phyloP scores from a whole-genome alignment of 2,797 vertebrate species.

The Clarias laeviceps region DNA sequence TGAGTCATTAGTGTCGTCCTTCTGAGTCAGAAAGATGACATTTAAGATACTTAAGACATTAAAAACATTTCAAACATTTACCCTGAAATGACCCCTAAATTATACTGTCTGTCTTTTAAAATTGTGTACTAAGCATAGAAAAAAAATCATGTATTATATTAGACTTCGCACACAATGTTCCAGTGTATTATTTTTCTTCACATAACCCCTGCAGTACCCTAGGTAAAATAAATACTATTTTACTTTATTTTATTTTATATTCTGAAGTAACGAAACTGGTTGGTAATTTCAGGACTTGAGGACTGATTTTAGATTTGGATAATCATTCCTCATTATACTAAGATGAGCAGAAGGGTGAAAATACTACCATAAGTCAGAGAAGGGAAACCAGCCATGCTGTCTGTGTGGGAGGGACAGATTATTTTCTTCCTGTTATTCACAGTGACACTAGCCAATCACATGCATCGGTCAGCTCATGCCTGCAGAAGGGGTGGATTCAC shows the following conservation, averaged over 20 bases:
- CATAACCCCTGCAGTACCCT: neutral
- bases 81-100: constrained; percentile 18
- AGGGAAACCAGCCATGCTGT: neutral
- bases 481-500: neutral
- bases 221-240: neutral
- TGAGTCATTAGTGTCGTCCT: constrained; percentile 13
- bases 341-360: neutral
- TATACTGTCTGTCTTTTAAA: neutral
- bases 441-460: neutral
- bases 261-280: neutral
- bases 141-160: neutral
- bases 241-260: neutral
- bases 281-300: neutral
- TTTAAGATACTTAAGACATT: constrained; percentile 38
- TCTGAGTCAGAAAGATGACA: constrained; percentile 38
- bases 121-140: neutral
- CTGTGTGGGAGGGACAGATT: neutral
- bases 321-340: neutral
- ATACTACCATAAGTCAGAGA: neutral
- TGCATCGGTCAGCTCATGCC: neutral
- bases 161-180: neutral
- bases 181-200: too few species aligned
- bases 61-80: constrained; percentile 14
- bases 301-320: neutral
- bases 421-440: neutral